phyloP scores from a whole-genome alignment of 2,113 vertebrate genomes.

The Ardeotis arabs region DNA sequence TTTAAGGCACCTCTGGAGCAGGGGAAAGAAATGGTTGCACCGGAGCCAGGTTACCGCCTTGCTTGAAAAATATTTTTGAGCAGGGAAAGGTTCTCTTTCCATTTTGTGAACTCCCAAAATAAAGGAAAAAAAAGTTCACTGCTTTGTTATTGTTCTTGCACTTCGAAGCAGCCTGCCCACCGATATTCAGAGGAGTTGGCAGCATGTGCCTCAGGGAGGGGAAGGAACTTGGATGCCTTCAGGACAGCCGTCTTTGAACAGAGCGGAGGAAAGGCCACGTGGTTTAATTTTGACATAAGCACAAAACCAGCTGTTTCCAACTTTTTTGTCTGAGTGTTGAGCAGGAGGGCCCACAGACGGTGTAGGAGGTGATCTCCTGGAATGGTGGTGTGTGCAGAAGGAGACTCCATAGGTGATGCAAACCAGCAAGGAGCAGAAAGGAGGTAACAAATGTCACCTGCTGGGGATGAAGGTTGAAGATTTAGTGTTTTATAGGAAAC shows the following conservation, averaged over 20 bases:
- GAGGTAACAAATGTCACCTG: background rate
- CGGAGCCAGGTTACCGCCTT: background rate
- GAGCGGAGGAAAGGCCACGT: background rate
- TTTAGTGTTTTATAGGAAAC: background rate
- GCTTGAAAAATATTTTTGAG: background rate
- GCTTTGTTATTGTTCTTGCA: background rate
- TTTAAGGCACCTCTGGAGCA: background rate
- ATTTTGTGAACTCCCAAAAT: background rate
- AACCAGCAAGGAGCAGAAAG: background rate
- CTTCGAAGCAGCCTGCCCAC: background rate
- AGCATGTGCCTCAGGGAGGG: background rate
- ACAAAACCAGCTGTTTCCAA: background rate
- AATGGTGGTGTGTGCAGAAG: background rate
- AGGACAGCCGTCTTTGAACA: background rate
- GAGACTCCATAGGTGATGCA: background rate
- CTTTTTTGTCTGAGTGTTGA: background rate
- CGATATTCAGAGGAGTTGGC: background rate
- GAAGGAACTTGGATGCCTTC: background rate
- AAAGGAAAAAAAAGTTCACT: background rate
- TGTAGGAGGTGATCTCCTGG: background rate
- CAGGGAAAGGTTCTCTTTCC: background rate
- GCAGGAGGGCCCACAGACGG: background rate
- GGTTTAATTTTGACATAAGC: background rate
- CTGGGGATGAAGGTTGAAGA: background rate
- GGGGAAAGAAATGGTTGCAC: background rate